Percentiles rank a stretch among this genome's conserved stretches.
phyloP scores from a whole-genome alignment of 2,888 invertebrate genomes.

The Oxystoma pomonae region DNA sequence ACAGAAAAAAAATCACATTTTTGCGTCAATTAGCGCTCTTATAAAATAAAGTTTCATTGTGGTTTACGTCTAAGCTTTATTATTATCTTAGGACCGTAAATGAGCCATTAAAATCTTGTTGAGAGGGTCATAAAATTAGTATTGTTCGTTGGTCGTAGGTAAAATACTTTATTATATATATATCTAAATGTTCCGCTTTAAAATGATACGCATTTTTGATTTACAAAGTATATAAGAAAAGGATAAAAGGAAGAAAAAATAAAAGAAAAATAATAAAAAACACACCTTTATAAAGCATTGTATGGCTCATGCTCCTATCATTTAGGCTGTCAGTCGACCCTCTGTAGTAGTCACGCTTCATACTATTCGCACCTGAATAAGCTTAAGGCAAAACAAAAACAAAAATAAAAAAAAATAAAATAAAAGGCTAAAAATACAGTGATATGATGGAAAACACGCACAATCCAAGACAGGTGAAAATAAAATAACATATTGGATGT shows the following conservation, averaged over 20 bases:
- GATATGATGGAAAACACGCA: slow-evolving; percentile 7
- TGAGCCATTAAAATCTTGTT: too few species aligned
- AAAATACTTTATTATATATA: too few species aligned
- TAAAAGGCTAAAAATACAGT: slow-evolving; percentile 23
- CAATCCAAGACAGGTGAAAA: not conserved
- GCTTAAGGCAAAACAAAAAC: slow-evolving; percentile 37
- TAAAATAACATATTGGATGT: not conserved
- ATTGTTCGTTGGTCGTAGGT: too few species aligned
- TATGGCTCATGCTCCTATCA: slow-evolving; percentile 58
- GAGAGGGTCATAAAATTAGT: too few species aligned
- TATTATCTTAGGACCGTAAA: too few species aligned
- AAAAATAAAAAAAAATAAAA: slow-evolving; percentile 30
- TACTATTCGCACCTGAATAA: slow-evolving; percentile 53
- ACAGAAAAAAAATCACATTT: too few species aligned
- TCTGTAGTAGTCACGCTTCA: slow-evolving; percentile 88
- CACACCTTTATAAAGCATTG: slow-evolving; percentile 69
- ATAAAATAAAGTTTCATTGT: too few species aligned
- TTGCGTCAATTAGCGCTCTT: too few species aligned
- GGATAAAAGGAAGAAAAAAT: not conserved
- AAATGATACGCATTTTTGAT: too few species aligned
- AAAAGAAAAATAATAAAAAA: slow-evolving; percentile 35
- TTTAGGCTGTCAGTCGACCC: slow-evolving; percentile 88
- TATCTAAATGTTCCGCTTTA: too few species aligned
- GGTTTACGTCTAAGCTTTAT: too few species aligned
- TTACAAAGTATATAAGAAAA: too few species aligned